Evolutionary conservation across 1,140 invertebrate species (phyloP), one percentile per base, ranked within the genome.

Genomic region (Adelges cooleyi): DNA sequence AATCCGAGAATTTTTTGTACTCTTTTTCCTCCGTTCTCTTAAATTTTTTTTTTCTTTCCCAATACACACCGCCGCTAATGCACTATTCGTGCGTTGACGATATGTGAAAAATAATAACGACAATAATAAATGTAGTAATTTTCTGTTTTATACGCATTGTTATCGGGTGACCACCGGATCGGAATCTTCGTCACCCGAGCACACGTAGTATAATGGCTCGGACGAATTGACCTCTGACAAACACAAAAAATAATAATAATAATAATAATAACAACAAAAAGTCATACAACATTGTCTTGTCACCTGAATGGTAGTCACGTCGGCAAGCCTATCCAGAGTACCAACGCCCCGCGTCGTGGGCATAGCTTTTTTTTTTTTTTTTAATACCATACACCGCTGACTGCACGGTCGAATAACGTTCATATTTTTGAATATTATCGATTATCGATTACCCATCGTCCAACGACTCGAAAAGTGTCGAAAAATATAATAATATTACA

Each of bases 151-250:
- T 59, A 42, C 22, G 36, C 38, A 44, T 59, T 44, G 54, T 59
- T 44, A 59, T n/a, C n/a, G 20, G 54, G 54, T 25, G 36, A 42
- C 23, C 40, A 46, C 54, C 54, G 54, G 54, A 59, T 59, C 54
- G 54, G 54, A 59, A 59, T 59, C 54, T 59, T 40, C 22, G 38
- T 17, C 54, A 59, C 54, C 54, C 38, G 52, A 40, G 52, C 52
- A 54, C 52, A 38, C n/a, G n/a, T n/a, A n/a, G n/a, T n/a, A n/a
- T 54, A 54, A 27, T 59, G 13, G 38, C 11, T 33, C 22, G 54
- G 40, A n/a, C 54, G 38, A 44, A 59, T 44, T 44, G 54, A 59
- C 54, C 54, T 59, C 15, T 42, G 36, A 44, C 20, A 40, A 54
- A 23, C 36, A 40, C 36, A 51, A 3, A 53, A 38, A 22, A 59